These are phyloP conservation scores for Sympetrum striolatum DNA, from an alignment of 2,888 invertebrate genomes.

Conservation along the genomic window DNA sequence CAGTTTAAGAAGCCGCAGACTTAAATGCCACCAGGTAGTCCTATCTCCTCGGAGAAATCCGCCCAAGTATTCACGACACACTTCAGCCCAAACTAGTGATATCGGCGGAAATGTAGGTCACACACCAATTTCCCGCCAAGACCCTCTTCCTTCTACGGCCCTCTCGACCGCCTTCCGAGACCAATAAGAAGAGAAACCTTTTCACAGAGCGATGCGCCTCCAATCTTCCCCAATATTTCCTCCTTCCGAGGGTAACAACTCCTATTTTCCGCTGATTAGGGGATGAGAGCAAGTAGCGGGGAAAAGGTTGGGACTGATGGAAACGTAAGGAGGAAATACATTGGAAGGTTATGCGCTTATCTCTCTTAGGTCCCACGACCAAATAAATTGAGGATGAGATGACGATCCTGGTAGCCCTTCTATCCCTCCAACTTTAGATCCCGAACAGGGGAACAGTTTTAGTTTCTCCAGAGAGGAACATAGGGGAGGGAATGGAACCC, in stretches of 20 bases:
- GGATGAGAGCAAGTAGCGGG: not conserved
- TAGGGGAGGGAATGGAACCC: too few relatives aligned
- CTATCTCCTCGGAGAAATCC: not conserved
- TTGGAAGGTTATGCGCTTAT: too few relatives aligned
- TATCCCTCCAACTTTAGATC: too few relatives aligned
- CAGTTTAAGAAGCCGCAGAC: not conserved
- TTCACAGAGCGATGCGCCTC: not conserved
- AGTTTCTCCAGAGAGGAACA: too few relatives aligned
- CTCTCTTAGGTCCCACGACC: too few relatives aligned
- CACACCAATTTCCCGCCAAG: not conserved
- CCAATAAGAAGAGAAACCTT: not conserved
- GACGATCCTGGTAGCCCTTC: too few relatives aligned
- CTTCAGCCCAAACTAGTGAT: not conserved
- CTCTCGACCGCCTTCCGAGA: not conserved
- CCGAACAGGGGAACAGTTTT: too few relatives aligned
- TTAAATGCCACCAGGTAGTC: not conserved
- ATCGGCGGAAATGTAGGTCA: not conserved
- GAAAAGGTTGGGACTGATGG: not conserved
- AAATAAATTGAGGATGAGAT: too few relatives aligned
- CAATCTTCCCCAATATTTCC: not conserved
- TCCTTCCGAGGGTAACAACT: not conserved
- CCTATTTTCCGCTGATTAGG: not conserved
- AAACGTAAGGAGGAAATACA: too few relatives aligned
- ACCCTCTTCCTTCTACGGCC: not conserved
- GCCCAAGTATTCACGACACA: not conserved